These are phyloP conservation scores for Tychaedon coryphoeus DNA, from an alignment of 2,113 vertebrate species.

Conservation along the genomic window DNA sequence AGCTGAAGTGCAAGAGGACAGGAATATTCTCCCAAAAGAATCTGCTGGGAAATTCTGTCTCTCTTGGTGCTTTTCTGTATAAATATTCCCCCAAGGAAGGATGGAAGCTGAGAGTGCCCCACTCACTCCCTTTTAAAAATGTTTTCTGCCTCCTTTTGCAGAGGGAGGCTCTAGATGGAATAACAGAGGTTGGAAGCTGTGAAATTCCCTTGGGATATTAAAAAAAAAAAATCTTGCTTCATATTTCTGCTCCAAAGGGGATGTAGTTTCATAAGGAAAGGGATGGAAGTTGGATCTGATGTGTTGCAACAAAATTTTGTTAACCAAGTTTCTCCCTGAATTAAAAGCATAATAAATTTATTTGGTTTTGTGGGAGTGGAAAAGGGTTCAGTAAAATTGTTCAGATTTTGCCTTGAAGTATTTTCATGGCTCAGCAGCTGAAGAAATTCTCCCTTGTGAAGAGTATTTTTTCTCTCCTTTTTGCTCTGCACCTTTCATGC, in stretches of 20 bases:
- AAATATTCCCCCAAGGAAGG: not conserved
- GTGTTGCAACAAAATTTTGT: not conserved
- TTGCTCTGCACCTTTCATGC: not conserved
- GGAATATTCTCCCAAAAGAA: not conserved
- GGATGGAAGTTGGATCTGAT: not conserved
- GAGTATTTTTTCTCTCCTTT: not conserved
- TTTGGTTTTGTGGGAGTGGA: not conserved
- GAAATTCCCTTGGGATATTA: not conserved
- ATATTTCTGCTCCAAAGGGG: not conserved
- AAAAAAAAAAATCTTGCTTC: not conserved
- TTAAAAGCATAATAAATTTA: not conserved
- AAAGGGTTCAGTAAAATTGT: not conserved
- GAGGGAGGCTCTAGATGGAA: not conserved
- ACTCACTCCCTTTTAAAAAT: not conserved
- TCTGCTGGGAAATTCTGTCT: not conserved
- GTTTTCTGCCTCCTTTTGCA: not conserved
- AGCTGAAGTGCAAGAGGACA: not conserved
- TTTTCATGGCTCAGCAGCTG: not conserved
- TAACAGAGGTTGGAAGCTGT: not conserved
- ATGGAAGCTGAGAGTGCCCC: not conserved
- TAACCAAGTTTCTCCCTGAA: not conserved
- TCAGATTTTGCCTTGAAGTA: not conserved
- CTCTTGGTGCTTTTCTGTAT: not conserved
- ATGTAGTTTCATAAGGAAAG: not conserved
- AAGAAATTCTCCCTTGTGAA: not conserved